Evolutionary conservation across 2,113 vertebrate species (phyloP), one percentile per base, ranked within the genome.

Genomic region (Xiphophorus hellerii): DNA sequence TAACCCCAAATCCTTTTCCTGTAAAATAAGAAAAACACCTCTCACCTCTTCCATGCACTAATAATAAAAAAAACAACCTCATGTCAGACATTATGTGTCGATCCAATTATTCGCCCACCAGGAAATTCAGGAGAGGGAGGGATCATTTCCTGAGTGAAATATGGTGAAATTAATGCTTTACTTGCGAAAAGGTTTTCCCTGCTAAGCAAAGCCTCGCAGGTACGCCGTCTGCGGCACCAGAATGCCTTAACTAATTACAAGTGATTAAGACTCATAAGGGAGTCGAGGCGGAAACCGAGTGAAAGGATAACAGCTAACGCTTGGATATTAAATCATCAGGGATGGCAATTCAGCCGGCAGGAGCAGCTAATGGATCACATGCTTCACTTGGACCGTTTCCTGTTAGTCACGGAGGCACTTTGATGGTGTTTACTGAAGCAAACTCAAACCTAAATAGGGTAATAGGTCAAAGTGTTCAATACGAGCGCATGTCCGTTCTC

Each of bases 211-310:
- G 79, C 80, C 73, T 90, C 76, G 71, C 87, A 85, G 81, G 90
- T 89, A 83, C 80, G 61, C 87, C 35, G 85, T 83, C 84, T 87
- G 81, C 74, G 86, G 83, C 87, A 83, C 86, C 85, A 85, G 85
- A 88, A 83, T 74, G 88, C 84, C 88, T 91, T 92, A 92, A 92
- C 90, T 94, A 92, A 94, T 94, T 92, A 92, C 81, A 83, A 87
- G 85, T 92, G 90, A 94, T 93, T 94, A 93, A 89, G 88, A 77
- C 88, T 88, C 82, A 80, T 84, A 82, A 89, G 80, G 85, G 90
- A 90, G 85, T 73, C 66, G 80, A 90, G 83, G 92, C 80, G 74
- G 89, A 91, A 93, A 89, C 89, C 82, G 69, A 88, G 85, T 81
- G 88, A 86, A 87, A 75, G 74, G 81, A 87, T 76, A 92, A 89